Evolutionary conservation across 2,797 vertebrate genomes (phyloP).

Genomic region (Pempheris klunzingeri): DNA sequence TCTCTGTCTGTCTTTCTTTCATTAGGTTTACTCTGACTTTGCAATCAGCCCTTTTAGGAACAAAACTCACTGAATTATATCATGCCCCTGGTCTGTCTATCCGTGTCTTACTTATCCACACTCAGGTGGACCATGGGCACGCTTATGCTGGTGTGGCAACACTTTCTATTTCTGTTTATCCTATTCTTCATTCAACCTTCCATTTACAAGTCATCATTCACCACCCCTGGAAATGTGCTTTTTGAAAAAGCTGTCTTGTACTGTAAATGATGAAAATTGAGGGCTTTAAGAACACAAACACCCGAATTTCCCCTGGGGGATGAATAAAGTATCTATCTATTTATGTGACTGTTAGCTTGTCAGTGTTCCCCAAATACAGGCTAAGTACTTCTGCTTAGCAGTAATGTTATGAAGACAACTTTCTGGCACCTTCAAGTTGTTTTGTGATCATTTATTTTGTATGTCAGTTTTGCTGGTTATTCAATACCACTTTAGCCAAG

Average conservation of each 20-base stretch:
- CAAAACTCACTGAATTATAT: slow-evolving; percentile 24
- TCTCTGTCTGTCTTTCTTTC: slow-evolving; percentile 3
- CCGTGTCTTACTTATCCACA: background rate
- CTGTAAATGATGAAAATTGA: background rate
- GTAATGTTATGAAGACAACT: background rate
- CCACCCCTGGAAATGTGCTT: background rate
- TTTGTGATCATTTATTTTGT: background rate
- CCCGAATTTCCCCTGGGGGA: too few species aligned
- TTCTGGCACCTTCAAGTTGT: background rate
- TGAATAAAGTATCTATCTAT: too few species aligned
- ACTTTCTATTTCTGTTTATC: background rate
- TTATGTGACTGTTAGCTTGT: background rate
- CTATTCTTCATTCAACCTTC: background rate
- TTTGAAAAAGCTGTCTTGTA: background rate
- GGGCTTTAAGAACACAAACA: background rate
- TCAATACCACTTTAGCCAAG: background rate
- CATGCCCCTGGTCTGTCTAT: slow-evolving; percentile 13
- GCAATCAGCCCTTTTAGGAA: slow-evolving; percentile 17
- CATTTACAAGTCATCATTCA: slow-evolving; percentile 4
- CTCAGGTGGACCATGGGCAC: background rate
- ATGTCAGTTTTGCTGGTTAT: background rate
- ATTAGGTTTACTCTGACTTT: background rate
- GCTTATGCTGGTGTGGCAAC: slow-evolving; percentile 7
- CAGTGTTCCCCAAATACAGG: background rate
- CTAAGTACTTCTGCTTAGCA: background rate